Percentiles rank a stretch among this genome's conserved stretches.
Evolutionary conservation across 1,140 invertebrate genomes (phyloP).

Genomic region (Lucilia cuprina): DNA sequence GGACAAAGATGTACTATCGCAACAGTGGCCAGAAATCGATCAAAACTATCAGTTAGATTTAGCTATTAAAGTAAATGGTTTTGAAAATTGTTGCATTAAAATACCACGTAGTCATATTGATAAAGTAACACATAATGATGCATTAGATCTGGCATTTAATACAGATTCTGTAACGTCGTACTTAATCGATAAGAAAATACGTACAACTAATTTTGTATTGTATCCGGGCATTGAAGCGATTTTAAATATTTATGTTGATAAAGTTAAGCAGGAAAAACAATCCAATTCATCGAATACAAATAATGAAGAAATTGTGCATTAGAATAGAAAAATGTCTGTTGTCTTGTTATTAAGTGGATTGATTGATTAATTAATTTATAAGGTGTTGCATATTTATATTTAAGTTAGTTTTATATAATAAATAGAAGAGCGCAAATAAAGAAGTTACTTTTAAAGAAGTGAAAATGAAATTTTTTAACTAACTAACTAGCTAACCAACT

Average conservation of each 20-base stretch:
- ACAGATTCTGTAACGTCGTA: slow-evolving; percentile 61
- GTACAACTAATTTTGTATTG: slow-evolving; percentile 55
- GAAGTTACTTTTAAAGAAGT: neutral
- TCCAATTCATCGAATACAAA: neutral
- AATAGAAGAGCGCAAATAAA: neutral
- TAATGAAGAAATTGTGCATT: slow-evolving; percentile 34
- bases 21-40: slow-evolving; percentile 85
- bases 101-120: slow-evolving; percentile 66
- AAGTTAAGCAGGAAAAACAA: slow-evolving; percentile 39
- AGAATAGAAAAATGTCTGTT: neutral
- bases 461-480: no score
- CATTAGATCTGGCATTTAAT: slow-evolving; percentile 65
- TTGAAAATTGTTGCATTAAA: slow-evolving; percentile 65
- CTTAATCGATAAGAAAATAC: slow-evolving; percentile 56
- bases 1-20: slow-evolving; percentile 72
- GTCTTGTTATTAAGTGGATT: neutral
- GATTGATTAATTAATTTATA: slow-evolving; percentile 13
- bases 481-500: no score
- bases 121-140: slow-evolving; percentile 65
- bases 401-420: neutral
- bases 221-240: slow-evolving; percentile 59
- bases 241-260: slow-evolving; percentile 59
- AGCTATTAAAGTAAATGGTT: slow-evolving; percentile 70
- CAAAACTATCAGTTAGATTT: slow-evolving; percentile 73
- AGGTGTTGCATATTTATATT: slow-evolving; percentile 7